Conservation (phyloP, 2,888 invertebrate genomes). For the Melanchra persicariae region DNA sequence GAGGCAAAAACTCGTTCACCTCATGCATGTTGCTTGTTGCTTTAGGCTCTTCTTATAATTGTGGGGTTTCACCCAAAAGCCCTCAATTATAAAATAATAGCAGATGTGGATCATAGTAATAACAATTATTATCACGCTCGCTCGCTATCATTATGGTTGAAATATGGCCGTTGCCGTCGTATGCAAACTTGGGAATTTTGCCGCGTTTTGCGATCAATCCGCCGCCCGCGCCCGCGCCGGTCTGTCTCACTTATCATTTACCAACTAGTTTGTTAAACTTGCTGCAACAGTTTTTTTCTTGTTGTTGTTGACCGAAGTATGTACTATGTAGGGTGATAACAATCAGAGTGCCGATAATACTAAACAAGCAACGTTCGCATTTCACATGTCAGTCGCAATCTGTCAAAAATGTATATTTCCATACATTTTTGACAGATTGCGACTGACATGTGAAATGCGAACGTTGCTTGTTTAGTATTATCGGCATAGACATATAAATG, state of each 20-base stretch:
- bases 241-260: conserved; percentile 63
- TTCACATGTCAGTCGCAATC: too few relatives aligned
- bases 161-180: conserved; percentile 86
- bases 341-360: too few relatives aligned
- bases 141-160: conserved; percentile 88
- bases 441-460: too few relatives aligned
- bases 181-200: conserved; percentile 86
- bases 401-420: too few relatives aligned
- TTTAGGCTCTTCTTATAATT: conserved; percentile 90
- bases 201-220: conserved; percentile 65
- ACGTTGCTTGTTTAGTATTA: too few relatives aligned
- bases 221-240: conserved; percentile 52
- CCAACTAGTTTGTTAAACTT: conserved; percentile 55
- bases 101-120: conserved; percentile 91
- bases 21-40: conserved; percentile 87
- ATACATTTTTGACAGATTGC: too few relatives aligned
- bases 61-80: conserved; percentile 90
- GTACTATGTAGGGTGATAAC: conserved; percentile 16
- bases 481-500: too few relatives aligned
- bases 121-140: conserved; percentile 91
- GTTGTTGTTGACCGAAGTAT: conserved; percentile 32
- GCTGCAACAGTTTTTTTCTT: conserved; percentile 19
- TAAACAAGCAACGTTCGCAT: too few relatives aligned
- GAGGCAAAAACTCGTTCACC: conserved; percentile 85
- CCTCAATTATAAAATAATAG: conserved; percentile 91